Base-by-base conservation (phyloP, 2,888 invertebrate genomes). In the Melanchra persicariae region DNA sequence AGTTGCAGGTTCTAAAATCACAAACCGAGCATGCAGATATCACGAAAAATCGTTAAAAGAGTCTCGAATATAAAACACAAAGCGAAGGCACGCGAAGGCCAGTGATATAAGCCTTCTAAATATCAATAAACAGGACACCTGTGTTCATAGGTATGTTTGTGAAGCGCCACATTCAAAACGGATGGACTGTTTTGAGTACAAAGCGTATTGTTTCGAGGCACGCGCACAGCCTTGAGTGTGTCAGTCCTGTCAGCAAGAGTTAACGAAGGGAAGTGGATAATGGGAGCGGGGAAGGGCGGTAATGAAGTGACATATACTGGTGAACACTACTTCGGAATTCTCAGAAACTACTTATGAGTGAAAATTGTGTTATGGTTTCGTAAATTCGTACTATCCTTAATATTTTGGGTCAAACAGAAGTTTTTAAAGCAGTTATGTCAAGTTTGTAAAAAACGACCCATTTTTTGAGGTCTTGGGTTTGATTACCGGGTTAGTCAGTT, bases 121-220 rank as follows among this genome's bases (percentile, higher is more conserved):
- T 59, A 0, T 17, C 7, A 43, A 49, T 26, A 19, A n/a, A 61
- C 10, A 57, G 34, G 34, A 30, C 19, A 45, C 15, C 22, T 43
- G 34, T 43, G 6, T n/a, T 40, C n/a, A 34, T 17, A 55, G 3
- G 58, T 47, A 59, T 34, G n/a, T 65, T 19, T 59, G 26, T 47
- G 54, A 17, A 62, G 37, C 43, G 34, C 52, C n/a, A 47, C 45
- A 60, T 61, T 54, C 12, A 19, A 57, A 64, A 64, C 74, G 68
- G 77, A 68, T 74, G 55, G 24, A 54, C 79, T 45, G 54, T 70
- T 80, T 65, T 40, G 47, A 67, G 66, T 57, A 80, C 78, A 79
- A 80, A 75, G 76, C 52, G 66, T 64, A 80, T 79, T 79, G 78
- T 79, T 75, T 80, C 47, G 52, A 52, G 12, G 26, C 49, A 57